These are phyloP conservation scores for Montipora sp. DNA, from an alignment of 64 coral and sea anemone species.

Conservation along the genomic window DNA sequence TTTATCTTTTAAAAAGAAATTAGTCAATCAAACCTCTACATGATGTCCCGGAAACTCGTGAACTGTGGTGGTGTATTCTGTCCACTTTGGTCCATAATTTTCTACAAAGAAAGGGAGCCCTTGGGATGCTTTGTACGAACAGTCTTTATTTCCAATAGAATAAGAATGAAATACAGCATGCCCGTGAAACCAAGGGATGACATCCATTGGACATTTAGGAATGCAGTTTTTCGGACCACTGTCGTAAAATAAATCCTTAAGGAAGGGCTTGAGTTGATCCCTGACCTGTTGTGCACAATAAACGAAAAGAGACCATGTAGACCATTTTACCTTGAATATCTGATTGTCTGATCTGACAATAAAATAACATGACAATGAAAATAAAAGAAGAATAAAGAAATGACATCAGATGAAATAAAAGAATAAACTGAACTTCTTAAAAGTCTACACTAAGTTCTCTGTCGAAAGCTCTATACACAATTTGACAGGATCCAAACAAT, in stretches of 20 bases:
- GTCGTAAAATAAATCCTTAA: slow-evolving; percentile 32
- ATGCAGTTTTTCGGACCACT: slow-evolving; percentile 54
- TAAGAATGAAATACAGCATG: slow-evolving; percentile 57
- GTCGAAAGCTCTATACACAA: too few species aligned
- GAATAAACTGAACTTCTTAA: too few species aligned
- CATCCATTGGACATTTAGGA: slow-evolving; percentile 40
- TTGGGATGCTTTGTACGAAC: background rate
- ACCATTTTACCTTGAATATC: too few species aligned
- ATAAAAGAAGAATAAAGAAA: too few species aligned
- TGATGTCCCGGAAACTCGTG: slow-evolving; percentile 78
- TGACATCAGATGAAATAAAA: too few species aligned
- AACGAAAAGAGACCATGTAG: background rate
- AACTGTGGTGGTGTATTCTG: slow-evolving; percentile 67
- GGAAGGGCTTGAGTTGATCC: background rate
- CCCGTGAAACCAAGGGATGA: slow-evolving; percentile 32
- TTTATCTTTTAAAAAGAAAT: too few species aligned
- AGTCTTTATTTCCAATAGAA: background rate
- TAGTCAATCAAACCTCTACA: slow-evolving; percentile 40
- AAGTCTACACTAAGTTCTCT: too few species aligned
- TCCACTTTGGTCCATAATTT: slow-evolving; percentile 68
- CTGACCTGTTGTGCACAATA: background rate
- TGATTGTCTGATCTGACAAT: too few species aligned
- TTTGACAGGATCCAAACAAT: too few species aligned
- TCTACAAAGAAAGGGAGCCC: slow-evolving; percentile 66
- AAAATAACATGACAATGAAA: too few species aligned